These are phyloP conservation scores for Hyphantria cunea DNA, from an alignment of 1,140 invertebrate species.

Conservation along the genomic window DNA sequence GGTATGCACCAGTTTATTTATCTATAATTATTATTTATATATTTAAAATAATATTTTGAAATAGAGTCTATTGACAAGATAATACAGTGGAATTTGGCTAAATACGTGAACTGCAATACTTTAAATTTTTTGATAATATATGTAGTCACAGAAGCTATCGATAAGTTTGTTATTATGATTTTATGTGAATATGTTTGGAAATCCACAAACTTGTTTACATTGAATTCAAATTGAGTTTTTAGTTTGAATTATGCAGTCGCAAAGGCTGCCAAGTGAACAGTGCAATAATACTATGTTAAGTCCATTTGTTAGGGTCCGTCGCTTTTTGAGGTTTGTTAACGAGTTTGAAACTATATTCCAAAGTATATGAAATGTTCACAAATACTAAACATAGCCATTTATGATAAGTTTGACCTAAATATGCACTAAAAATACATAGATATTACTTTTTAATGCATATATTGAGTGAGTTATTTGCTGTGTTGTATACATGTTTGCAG, in stretches of 20 bases:
- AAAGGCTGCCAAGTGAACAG: constrained; percentile 57
- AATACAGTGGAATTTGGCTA: no score
- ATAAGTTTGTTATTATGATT: constrained; percentile 67
- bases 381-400: no score
- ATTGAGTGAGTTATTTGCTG: no score
- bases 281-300: constrained; percentile 33
- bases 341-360: constrained; percentile 19
- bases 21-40: no score
- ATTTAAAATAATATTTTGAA: no score
- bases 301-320: constrained; percentile 13
- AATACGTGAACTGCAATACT: constrained; percentile 14
- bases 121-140: constrained; percentile 16
- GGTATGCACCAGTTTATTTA: no score
- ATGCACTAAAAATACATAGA: no score
- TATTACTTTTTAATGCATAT: no score
- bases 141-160: constrained; percentile 59
- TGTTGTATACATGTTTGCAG: no score
- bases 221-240: constrained; percentile 61
- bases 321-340: constrained; percentile 14
- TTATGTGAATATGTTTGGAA: constrained; percentile 67
- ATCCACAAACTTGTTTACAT: constrained; percentile 68
- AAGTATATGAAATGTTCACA: neutral
- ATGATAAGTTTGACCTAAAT: no score
- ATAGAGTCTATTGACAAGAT: no score
- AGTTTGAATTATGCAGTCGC: constrained; percentile 68